Conservation (phyloP, 2,113 vertebrate species). For the Sebastes fasciatus region DNA sequence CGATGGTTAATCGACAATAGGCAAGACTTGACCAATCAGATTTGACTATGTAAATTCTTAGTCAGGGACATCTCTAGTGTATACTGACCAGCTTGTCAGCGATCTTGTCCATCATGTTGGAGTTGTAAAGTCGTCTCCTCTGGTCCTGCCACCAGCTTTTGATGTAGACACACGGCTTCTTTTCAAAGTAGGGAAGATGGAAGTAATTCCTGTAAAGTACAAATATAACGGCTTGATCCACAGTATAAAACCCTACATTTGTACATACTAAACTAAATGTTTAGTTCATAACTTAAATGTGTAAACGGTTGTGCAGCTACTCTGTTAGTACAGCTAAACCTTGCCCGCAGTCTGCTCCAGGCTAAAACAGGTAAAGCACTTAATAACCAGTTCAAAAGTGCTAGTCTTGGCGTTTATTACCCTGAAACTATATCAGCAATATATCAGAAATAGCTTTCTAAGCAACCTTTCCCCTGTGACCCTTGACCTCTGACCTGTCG, state of each 20-base stretch:
- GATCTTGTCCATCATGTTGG: conserved; percentile 97
- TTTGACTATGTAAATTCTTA: too few relatives aligned
- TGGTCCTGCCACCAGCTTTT: conserved; percentile 99
- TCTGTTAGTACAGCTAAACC: not conserved
- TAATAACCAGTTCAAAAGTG: not conserved
- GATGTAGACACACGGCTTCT: conserved; percentile 97
- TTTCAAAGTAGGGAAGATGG: conserved; percentile 95
- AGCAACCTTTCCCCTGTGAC: not conserved
- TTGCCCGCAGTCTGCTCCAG: not conserved
- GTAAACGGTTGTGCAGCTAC: not conserved
- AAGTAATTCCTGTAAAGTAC: conserved; percentile 92
- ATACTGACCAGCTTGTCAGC: conserved; percentile 93
- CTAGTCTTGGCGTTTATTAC: not conserved
- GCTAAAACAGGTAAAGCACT: too few relatives aligned
- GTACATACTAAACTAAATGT: not conserved
- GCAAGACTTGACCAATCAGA: too few relatives aligned
- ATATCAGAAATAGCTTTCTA: not conserved
- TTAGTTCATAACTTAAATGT: not conserved
- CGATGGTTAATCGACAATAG: too few relatives aligned
- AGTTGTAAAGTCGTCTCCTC: conserved; percentile 92
- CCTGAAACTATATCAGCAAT: not conserved
- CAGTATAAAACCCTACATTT: not conserved
- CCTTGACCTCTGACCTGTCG: conserved; percentile 87
- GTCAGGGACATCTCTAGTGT: too few relatives aligned
- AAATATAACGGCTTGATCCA: not conserved